Conservation (phyloP, 1,140 invertebrate genomes). For the Lutraria rhynchaena region DNA sequence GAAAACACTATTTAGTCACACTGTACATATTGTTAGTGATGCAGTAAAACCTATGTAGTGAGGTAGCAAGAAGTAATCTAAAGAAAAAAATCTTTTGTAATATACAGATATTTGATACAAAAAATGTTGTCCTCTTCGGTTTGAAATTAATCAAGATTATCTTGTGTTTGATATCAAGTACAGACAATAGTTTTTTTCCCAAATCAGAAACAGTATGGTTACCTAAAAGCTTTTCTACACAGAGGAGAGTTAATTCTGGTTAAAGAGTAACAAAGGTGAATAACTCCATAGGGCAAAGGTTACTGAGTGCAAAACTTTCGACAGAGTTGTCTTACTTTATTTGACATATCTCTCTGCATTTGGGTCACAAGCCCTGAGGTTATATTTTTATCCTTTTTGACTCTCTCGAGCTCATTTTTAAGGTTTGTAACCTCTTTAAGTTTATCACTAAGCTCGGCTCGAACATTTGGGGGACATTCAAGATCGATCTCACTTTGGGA, state of each 20-base stretch:
- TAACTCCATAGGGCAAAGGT: conserved; percentile 25
- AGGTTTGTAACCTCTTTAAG: conserved; percentile 74
- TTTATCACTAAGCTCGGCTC: conserved; percentile 70
- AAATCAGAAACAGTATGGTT: conserved; percentile 19
- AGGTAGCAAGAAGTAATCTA: too few species aligned
- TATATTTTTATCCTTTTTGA: conserved; percentile 82
- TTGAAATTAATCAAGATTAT: too few species aligned
- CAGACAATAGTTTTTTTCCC: too few species aligned
- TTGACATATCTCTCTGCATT: conserved; percentile 82
- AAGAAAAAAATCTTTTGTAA: too few species aligned
- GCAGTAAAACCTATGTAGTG: too few species aligned
- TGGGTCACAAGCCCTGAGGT: conserved; percentile 81
- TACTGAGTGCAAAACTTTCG: conserved; percentile 29
- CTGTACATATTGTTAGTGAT: too few species aligned
- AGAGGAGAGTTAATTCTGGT: conserved; percentile 11
- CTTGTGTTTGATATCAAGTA: too few species aligned
- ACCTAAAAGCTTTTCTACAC: too few species aligned
- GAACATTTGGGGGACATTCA: conserved; percentile 62
- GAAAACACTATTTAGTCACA: too few species aligned
- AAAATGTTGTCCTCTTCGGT: too few species aligned
- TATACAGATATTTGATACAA: too few species aligned
- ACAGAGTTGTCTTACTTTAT: conserved; percentile 74
- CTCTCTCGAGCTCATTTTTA: conserved; percentile 78
- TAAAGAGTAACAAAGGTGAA: conserved; percentile 31
- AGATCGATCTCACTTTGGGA: conserved; percentile 52